Evolutionary conservation across 1,140 invertebrate species (phyloP), one percentile per base, ranked within the genome.

Genomic region (Luehdorfia chinensis): DNA sequence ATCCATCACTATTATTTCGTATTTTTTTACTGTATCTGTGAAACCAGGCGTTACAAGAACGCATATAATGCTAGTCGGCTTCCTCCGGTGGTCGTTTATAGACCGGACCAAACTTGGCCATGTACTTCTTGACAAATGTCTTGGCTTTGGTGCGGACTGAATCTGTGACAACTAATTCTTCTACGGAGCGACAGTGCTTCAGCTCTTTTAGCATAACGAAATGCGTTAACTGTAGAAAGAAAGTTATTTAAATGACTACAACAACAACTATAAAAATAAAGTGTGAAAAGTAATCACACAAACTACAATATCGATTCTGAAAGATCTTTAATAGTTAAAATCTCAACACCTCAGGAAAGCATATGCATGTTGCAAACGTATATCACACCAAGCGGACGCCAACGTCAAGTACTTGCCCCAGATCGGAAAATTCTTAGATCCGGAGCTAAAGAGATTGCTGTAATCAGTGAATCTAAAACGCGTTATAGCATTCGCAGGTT

Each of bases 201-300:
- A 97, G 83, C 83, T 98, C 97, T 88, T 99, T 99, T 32, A 96
- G 90, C 90, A 98, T 93, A n/a, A 99, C 95, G 83, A 97, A 96
- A 85, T 98, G 96, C 0, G 97, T 98, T 13, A 99, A 87, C 97
- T 98, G 89, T 32, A 91, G 89, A 69, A 58, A 53, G 69, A 57
- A 68, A 71, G 44, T 67, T 52, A 50, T 28, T 28, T 9, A 18
- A 14, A 44, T 43, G 5, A 7, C 11, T 16, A 8, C 7, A 1
- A 0, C 27, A 23, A 25, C 48, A 1, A 16, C 19, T 41, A 33
- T 28, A 27, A 25, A 13, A 39, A 14, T 34, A 27, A n/a, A n/a
- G n/a, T n/a, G n/a, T n/a, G n/a, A n/a, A n/a, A n/a, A n/a, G n/a
- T n/a, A n/a, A n/a, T n/a, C n/a, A n/a, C n/a, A n/a, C n/a, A n/a